Base-by-base conservation (phyloP, 92 coral and sea anemone species). In the Epizoanthus illoricatus region DNA sequence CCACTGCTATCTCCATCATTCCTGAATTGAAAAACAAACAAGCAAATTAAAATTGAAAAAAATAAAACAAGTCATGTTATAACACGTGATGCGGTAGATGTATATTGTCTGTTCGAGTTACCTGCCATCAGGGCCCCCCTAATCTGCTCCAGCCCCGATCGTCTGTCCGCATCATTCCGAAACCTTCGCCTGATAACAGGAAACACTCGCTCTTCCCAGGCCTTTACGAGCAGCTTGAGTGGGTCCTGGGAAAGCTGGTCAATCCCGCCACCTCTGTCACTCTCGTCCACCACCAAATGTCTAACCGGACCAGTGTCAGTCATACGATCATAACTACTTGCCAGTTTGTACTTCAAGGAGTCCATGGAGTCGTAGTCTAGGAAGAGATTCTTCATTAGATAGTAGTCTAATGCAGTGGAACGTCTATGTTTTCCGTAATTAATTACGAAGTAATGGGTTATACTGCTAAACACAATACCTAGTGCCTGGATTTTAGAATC, bases 191-290 rank as follows among this genome's bases (percentile, higher is more conserved):
- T 92, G 56, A 96, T 96, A 43, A 94, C 91, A 6, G 99, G 99
- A 81, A 96, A 96, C 43, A 96, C 99, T 42, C 86, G 90, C n/a
- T 94, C 94, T 85, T 96, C 99, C 99, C 99, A 96, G n/a, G 99
- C 96, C 85, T 93, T 96, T 41, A 96, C 94, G 5, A 96, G 88
- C 67, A 96, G 84, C 56, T 92, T 90, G 24, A 89, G 79, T 1
- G 99, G 99, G 82, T 86, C 97, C 81, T 79, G 88, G 36, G 90
- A 84, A 21, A 81, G 87, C 13, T 81, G 80, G 66, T 87, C 91
- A 73, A 70, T 86, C 24, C 75, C 71, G 40, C 60, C 79, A 36
- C 85, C 81, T 17, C 71, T 73, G 40, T 87, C 90, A 41, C 76
- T 88, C 23, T 91, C 92, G 62, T 76, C 91, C n/a, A 75, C 91